Evolutionary conservation across 1,140 invertebrate genomes (phyloP).

Genomic region (Scaptomyza hsui): DNA sequence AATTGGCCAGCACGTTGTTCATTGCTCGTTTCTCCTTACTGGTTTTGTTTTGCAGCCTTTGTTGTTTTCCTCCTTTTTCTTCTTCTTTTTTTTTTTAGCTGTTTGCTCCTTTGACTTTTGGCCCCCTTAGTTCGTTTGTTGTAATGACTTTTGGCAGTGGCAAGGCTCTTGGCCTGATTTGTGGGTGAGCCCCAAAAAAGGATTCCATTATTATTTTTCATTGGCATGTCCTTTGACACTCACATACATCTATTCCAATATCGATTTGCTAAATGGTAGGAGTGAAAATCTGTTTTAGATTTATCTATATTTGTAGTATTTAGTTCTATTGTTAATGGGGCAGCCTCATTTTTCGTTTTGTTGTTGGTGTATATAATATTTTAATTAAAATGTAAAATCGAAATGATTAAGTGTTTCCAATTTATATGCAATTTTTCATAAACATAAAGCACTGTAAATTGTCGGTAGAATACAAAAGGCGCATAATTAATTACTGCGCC

Average conservation of each 20-base stretch:
- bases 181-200: constrained; percentile 17
- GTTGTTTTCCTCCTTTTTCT: constrained; percentile 4
- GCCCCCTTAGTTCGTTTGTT: constrained; percentile 51
- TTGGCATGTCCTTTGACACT: constrained; percentile 58
- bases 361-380: constrained; percentile 77
- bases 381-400: constrained; percentile 82
- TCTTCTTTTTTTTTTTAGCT: constrained; percentile 8
- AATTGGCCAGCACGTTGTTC: constrained; percentile 62
- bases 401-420: constrained; percentile 80
- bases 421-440: constrained; percentile 81
- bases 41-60: constrained; percentile 45
- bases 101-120: constrained; percentile 28
- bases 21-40: constrained; percentile 12
- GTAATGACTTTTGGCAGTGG: constrained; percentile 65
- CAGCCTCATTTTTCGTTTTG: constrained; percentile 51
- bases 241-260: neutral
- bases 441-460: constrained; percentile 79
- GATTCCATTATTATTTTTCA: constrained; percentile 72
- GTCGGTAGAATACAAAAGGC: constrained; percentile 78
- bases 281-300: neutral
- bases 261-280: neutral
- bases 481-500: constrained; percentile 78
- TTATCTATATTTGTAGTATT: too few relatives aligned
- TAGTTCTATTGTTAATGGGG: neutral
- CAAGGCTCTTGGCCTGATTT: constrained; percentile 35